These are phyloP conservation scores for Cephus cinctus DNA, from an alignment of 1,140 invertebrate species.

Conservation along the genomic window DNA sequence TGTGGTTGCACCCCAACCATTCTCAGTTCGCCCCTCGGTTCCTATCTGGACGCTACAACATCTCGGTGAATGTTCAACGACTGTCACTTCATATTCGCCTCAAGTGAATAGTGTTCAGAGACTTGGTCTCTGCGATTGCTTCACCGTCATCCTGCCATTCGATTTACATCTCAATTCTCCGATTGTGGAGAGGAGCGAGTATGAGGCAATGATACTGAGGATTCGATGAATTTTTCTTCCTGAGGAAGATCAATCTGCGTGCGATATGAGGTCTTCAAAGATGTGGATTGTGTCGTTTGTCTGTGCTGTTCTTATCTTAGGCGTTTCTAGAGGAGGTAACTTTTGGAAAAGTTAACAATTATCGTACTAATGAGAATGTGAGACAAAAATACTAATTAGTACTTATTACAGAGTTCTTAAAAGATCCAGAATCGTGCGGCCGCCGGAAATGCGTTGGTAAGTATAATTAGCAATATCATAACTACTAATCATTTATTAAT, in stretches of 20 bases:
- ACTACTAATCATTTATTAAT: constrained; percentile 7
- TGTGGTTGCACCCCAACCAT: constrained; percentile 14
- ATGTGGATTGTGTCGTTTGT: constrained; percentile 1
- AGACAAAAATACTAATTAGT: no score
- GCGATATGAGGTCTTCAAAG: neutral
- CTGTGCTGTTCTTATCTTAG: constrained; percentile 3
- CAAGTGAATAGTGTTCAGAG: neutral
- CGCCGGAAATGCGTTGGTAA: constrained; percentile 46
- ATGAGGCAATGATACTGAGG: constrained; percentile 3
- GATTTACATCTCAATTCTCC: neutral
- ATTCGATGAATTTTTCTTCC: constrained; percentile 8
- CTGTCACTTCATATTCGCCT: neutral
- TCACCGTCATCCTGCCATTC: neutral
- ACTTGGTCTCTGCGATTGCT: neutral
- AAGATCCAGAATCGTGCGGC: constrained; percentile 38
- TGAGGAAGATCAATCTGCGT: neutral
- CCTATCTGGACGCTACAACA: neutral
- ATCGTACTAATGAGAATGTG: no score
- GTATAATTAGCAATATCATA: constrained; percentile 1
- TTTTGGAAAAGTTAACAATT: neutral
- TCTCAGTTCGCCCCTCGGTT: constrained; percentile 9
- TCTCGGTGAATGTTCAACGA: neutral
- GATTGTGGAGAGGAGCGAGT: neutral
- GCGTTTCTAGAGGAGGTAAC: neutral
- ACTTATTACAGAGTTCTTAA: constrained; percentile 35